Evolutionary conservation across 2,113 vertebrate species (phyloP).

Genomic region (Camelus bactrianus): DNA sequence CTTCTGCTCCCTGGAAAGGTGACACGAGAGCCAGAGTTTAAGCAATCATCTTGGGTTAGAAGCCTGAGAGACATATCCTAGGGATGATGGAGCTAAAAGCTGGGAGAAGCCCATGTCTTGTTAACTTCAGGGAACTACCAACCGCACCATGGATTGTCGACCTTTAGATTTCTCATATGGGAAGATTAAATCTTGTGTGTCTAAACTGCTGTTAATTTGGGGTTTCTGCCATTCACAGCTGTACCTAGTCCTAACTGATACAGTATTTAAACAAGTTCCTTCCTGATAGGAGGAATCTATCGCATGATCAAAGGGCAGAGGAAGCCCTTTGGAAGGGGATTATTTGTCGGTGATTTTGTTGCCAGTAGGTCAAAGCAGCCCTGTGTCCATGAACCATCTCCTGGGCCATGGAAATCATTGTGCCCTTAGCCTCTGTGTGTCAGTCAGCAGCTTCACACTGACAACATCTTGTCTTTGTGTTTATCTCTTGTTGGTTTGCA

Average conservation of each 20-base stretch:
- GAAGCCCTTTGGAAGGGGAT: neutral
- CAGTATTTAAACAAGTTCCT: slow-evolving; percentile 47
- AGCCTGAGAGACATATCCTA: neutral
- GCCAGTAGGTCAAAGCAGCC: neutral
- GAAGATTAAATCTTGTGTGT: slow-evolving; percentile 1
- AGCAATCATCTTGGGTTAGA: neutral
- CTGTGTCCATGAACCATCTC: neutral
- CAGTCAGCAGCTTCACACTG: slow-evolving; percentile 9
- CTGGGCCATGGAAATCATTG: neutral
- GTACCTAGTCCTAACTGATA: slow-evolving; percentile 16
- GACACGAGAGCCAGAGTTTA: neutral
- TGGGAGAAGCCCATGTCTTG: neutral
- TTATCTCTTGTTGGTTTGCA: slow-evolving; percentile 48
- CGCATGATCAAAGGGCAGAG: neutral
- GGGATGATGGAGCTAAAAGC: neutral
- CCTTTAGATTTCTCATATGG: neutral
- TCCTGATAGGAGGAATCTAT: neutral
- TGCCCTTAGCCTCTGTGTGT: slow-evolving; percentile 13
- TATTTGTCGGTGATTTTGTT: slow-evolving; percentile 36
- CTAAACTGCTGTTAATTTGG: slow-evolving; percentile 52
- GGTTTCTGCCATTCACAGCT: slow-evolving; percentile 16
- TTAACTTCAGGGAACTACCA: neutral
- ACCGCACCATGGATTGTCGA: neutral
- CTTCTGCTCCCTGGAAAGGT: neutral
- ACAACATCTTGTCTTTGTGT: slow-evolving; percentile 10